Conservation (phyloP, 1,140 invertebrate species). For the Dreissena rostriformis region DNA sequence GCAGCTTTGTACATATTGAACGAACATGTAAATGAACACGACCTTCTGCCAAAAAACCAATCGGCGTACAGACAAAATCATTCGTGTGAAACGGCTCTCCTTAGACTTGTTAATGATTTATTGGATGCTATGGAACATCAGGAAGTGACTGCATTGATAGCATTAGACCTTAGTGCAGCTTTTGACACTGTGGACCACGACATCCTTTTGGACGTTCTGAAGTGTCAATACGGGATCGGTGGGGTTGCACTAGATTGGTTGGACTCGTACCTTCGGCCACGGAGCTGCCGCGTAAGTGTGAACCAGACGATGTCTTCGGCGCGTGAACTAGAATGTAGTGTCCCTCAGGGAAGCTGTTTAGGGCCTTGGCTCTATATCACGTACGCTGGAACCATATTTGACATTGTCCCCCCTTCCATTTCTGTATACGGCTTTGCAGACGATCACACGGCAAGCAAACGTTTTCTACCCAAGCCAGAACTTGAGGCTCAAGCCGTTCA, state of each 20-base stretch:
- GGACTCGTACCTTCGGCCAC: slow-evolving; percentile 39
- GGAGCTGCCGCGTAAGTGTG: slow-evolving; percentile 43
- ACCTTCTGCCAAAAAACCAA: slow-evolving; percentile 45
- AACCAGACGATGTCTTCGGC: slow-evolving; percentile 11
- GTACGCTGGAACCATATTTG: slow-evolving; percentile 54
- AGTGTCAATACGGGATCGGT: slow-evolving; percentile 3
- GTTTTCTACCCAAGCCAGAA: too few species aligned
- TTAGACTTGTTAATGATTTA: slow-evolving; percentile 30
- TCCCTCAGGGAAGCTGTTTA: slow-evolving; percentile 51
- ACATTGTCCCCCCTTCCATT: slow-evolving; percentile 42
- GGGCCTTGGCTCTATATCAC: slow-evolving; percentile 46
- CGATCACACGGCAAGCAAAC: slow-evolving; percentile 20
- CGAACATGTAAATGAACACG: slow-evolving; percentile 25
- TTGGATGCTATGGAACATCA: slow-evolving; percentile 36
- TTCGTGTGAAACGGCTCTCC: slow-evolving; percentile 37
- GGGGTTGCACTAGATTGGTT: slow-evolving; percentile 25
- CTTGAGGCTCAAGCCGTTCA: not conserved
- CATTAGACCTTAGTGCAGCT: slow-evolving; percentile 40
- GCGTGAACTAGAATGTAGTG: slow-evolving; percentile 27
- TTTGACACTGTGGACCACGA: slow-evolving; percentile 47
- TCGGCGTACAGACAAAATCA: slow-evolving; percentile 42
- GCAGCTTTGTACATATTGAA: slow-evolving; percentile 27
- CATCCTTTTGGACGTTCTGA: slow-evolving; percentile 10
- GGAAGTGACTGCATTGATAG: slow-evolving; percentile 43
- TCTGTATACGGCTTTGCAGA: slow-evolving; percentile 44